phyloP scores from a whole-genome alignment of 2,888 invertebrate genomes.

The Drosophila neonasuta region DNA sequence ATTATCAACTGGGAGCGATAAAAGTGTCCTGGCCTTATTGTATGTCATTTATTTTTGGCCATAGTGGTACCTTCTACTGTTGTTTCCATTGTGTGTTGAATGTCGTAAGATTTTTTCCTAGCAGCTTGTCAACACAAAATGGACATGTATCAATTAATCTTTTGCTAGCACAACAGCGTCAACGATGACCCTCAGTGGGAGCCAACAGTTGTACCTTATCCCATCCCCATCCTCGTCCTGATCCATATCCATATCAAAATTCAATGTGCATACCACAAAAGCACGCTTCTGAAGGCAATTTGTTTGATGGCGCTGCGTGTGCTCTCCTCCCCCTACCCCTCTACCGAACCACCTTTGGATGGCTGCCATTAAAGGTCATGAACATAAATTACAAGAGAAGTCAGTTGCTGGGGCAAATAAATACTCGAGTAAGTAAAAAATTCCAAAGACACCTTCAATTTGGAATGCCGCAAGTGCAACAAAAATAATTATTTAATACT shows the following conservation, averaged over 20 bases:
- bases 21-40: conserved; percentile 74
- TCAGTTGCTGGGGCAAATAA: conserved; percentile 31
- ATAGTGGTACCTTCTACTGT: conserved; percentile 47
- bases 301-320: conserved; percentile 72
- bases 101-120: conserved; percentile 64
- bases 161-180: conserved; percentile 37
- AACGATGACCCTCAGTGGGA: conserved; percentile 28
- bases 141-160: conserved; percentile 79
- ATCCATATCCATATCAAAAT: conserved; percentile 70
- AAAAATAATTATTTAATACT: conserved; percentile 68
- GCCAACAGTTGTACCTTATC: conserved; percentile 39
- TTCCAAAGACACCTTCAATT: conserved; percentile 54
- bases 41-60: conserved; percentile 73
- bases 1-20: conserved; percentile 76
- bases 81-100: conserved; percentile 37
- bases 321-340: conserved; percentile 1
- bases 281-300: conserved; percentile 67
- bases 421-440: conserved; percentile 25
- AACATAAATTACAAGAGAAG: conserved; percentile 67
- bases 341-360: conserved; percentile 15
- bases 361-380: conserved; percentile 73
- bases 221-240: conserved; percentile 21
- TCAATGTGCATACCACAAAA: conserved; percentile 72
- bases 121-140: conserved; percentile 77
- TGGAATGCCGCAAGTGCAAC: conserved; percentile 56